Evolutionary conservation across 2,797 vertebrate genomes (phyloP).

Genomic region (Distichodus sexfasciatus): DNA sequence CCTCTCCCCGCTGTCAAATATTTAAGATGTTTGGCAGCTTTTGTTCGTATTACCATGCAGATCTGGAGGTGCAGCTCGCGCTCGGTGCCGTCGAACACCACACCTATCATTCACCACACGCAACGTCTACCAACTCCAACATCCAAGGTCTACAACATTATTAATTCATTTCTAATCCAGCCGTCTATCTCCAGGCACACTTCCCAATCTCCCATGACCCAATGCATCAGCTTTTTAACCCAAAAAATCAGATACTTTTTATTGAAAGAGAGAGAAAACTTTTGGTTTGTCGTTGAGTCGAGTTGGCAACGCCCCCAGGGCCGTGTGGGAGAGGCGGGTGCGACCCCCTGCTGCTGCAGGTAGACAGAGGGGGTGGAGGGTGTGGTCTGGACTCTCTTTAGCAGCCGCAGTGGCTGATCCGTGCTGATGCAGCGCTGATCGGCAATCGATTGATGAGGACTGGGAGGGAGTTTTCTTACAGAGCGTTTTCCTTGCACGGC

Average conservation of each 20-base stretch:
- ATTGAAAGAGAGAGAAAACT: no score
- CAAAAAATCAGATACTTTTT: not conserved
- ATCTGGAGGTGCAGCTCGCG: conserved; percentile 55
- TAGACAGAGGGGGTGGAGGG: not conserved
- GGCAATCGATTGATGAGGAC: conserved; percentile 56
- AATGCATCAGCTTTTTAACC: not conserved
- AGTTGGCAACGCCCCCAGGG: no score
- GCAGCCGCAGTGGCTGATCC: not conserved
- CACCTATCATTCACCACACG: conserved; percentile 22
- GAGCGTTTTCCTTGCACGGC: conserved; percentile 53
- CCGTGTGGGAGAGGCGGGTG: not conserved
- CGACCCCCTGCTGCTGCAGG: not conserved
- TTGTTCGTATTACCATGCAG: conserved; percentile 67
- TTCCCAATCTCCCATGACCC: no score
- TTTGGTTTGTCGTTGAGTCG: no score
- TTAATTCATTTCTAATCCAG: conserved; percentile 41
- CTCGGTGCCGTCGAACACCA: conserved; percentile 27
- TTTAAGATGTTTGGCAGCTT: conserved; percentile 74
- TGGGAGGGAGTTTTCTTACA: conserved; percentile 54
- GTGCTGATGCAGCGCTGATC: conserved; percentile 39
- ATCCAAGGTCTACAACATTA: conserved; percentile 6
- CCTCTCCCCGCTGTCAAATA: conserved; percentile 73
- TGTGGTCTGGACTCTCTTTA: not conserved
- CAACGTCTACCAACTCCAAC: conserved; percentile 7
- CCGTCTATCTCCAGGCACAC: conserved; percentile 15